These are phyloP conservation scores for Bubo bubo DNA, from an alignment of 2,113 vertebrate species.

Conservation along the genomic window DNA sequence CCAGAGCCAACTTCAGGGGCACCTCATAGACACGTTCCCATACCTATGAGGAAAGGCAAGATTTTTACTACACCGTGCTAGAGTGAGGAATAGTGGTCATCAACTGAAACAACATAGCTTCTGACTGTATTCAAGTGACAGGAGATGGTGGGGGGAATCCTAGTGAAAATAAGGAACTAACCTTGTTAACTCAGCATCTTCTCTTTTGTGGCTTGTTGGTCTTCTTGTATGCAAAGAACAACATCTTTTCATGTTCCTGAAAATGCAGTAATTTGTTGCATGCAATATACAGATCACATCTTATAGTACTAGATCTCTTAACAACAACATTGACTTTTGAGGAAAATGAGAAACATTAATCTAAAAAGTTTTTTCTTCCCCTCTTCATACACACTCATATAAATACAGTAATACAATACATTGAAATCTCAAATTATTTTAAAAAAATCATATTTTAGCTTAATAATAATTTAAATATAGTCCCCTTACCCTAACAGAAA, in stretches of 20 bases:
- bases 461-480: neutral
- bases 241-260: neutral
- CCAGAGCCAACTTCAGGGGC: neutral
- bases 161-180: neutral
- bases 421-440: neutral
- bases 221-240: neutral
- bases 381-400: neutral
- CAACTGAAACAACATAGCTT: neutral
- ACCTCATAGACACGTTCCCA: neutral
- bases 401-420: neutral
- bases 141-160: accelerated
- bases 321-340: neutral
- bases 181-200: neutral
- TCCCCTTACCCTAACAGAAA: neutral
- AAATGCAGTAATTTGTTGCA: neutral
- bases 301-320: neutral
- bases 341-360: neutral
- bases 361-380: neutral
- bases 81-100: neutral
- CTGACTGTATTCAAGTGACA: neutral
- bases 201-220: neutral
- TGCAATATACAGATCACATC: neutral
- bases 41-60: neutral
- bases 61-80: neutral
- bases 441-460: neutral